A percentile compares a stretch with the other conserved stretches of the same genome.
Conservation (phyloP, 2,113 vertebrate genomes). For the Acrocephalus kingi region DNA sequence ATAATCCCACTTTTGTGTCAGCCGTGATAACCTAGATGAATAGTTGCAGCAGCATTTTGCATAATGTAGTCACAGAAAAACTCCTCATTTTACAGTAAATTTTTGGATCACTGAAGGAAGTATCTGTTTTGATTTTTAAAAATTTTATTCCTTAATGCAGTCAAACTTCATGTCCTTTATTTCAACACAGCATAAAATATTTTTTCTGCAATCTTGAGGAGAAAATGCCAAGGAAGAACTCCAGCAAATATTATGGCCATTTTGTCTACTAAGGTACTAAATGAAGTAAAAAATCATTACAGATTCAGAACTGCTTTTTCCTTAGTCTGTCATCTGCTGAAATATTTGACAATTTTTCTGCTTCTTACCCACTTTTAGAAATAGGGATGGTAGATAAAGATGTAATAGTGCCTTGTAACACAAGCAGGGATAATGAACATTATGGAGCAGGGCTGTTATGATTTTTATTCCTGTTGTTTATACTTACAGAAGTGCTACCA, state of each 20-base stretch:
- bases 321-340: not conserved
- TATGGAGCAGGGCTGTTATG: not conserved
- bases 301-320: not conserved
- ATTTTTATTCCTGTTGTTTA: not conserved
- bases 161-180: not conserved
- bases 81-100: not conserved
- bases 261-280: not conserved
- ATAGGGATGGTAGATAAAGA: not conserved
- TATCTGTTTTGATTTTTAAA: not conserved
- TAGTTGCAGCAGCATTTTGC: not conserved
- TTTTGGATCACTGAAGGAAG: not conserved
- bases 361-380: not conserved
- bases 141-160: not conserved
- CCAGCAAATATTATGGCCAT: not conserved
- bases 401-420: not conserved
- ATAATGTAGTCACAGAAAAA: not conserved
- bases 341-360: not conserved
- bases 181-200: not conserved
- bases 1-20: not conserved
- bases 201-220: not conserved
- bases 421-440: not conserved
- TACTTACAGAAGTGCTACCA: not conserved
- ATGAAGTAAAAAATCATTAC: not conserved
- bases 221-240: not conserved
- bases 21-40: not conserved